Evolutionary conservation across 2,888 invertebrate species (phyloP).

Genomic region (Zele albiditarsus): DNA sequence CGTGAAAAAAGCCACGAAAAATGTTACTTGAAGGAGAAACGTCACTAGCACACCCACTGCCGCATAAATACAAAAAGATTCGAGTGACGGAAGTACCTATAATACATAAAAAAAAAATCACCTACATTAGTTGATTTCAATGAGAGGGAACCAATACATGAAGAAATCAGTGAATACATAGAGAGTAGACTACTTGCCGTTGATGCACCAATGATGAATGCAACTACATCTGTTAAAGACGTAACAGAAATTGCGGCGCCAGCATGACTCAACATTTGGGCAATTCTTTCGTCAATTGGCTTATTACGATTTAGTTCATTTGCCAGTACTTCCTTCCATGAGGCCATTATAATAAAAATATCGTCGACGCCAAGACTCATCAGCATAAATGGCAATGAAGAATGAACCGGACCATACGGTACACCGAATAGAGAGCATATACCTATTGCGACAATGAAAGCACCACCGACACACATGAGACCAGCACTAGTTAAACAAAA

Average conservation of each 20-base stretch:
- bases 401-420: slow-evolving; percentile 87
- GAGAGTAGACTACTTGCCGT: slow-evolving; percentile 75
- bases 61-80: slow-evolving; percentile 88
- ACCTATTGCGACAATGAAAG: slow-evolving; percentile 82
- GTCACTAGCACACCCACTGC: slow-evolving; percentile 84
- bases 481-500: slow-evolving; percentile 81
- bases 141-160: neutral
- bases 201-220: slow-evolving; percentile 85
- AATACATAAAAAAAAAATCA: slow-evolving; percentile 23
- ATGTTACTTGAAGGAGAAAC: slow-evolving; percentile 85
- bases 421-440: slow-evolving; percentile 82
- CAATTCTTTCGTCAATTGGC: slow-evolving; percentile 79
- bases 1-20: slow-evolving; percentile 85
- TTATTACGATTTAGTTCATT: slow-evolving; percentile 74
- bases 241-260: slow-evolving; percentile 90
- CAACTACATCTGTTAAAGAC: slow-evolving; percentile 87
- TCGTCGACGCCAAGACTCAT: slow-evolving; percentile 89
- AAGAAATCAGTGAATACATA: neutral
- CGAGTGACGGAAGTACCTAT: slow-evolving; percentile 84
- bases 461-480: slow-evolving; percentile 82
- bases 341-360: slow-evolving; percentile 88
- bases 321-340: slow-evolving; percentile 80
- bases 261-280: slow-evolving; percentile 83
- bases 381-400: slow-evolving; percentile 85
- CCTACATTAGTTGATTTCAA: neutral